A percentile compares a stretch with the other conserved stretches of the same genome.
Evolutionary conservation across 2,888 invertebrate genomes (phyloP).

Genomic region (Lypha dubia): DNA sequence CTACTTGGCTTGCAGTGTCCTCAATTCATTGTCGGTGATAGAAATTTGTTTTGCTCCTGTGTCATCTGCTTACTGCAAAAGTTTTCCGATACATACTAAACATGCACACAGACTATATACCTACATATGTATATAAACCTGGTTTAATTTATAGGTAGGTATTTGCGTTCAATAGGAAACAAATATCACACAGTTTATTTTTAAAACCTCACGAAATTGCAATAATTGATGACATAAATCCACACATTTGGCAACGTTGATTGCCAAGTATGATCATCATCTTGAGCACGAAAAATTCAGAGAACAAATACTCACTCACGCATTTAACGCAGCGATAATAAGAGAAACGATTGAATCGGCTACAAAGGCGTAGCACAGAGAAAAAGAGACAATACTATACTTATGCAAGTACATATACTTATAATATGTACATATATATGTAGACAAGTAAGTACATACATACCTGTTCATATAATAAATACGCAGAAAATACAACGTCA

Average conservation of each 20-base stretch:
- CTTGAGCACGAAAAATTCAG: constrained; percentile 75
- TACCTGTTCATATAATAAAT: constrained; percentile 13
- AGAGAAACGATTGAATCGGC: constrained; percentile 49
- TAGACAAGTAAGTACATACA: neutral
- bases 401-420: too few species aligned
- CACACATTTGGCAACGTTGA: neutral
- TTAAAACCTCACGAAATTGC: neutral
- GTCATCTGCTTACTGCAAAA: too few species aligned
- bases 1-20: too few species aligned
- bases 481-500: constrained; percentile 68
- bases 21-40: too few species aligned
- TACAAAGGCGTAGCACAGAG: constrained; percentile 65
- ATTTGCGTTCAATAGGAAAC: too few species aligned
- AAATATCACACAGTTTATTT: too few species aligned
- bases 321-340: constrained; percentile 77
- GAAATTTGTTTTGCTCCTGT: too few species aligned
- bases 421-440: neutral
- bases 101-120: too few species aligned
- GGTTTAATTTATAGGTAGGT: too few species aligned
- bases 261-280: constrained; percentile 23
- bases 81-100: too few species aligned
- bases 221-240: neutral
- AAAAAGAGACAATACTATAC: constrained; percentile 48
- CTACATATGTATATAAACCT: too few species aligned
- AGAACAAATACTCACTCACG: constrained; percentile 76